A percentile compares a stretch with the other conserved stretches of the same genome.
Evolutionary conservation across 2,888 invertebrate genomes (phyloP).

Genomic region (Labia minor): DNA sequence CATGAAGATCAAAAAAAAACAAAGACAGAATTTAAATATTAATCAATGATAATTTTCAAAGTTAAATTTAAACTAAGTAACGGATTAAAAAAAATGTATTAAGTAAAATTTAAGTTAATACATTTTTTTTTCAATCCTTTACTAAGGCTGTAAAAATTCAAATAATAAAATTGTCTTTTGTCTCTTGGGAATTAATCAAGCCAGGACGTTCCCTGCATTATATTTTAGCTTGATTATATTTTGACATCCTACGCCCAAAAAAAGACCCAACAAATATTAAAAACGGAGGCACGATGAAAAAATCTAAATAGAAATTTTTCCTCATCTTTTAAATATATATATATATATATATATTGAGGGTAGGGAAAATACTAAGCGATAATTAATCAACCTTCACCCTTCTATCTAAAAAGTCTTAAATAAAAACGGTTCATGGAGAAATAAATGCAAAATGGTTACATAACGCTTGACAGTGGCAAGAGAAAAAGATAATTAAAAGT

Average conservation of each 20-base stretch:
- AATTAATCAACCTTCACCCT: background rate
- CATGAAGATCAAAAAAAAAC: too few species aligned
- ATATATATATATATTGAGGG: background rate
- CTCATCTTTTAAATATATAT: background rate
- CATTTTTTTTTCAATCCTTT: slow-evolving; percentile 13
- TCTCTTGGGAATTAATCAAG: slow-evolving; percentile 1
- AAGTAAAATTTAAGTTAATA: background rate
- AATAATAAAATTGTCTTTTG: slow-evolving; percentile 4
- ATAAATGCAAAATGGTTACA: slow-evolving; percentile 4
- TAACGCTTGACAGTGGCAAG: background rate
- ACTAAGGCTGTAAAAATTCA: background rate
- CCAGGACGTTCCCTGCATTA: background rate
- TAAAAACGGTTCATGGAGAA: background rate
- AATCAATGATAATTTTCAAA: too few species aligned
- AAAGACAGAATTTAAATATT: too few species aligned
- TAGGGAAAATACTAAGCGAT: background rate
- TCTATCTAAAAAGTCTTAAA: background rate
- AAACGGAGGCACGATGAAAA: background rate
- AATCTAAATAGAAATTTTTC: background rate
- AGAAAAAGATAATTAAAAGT: background rate
- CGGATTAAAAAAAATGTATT: too few species aligned
- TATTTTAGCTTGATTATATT: slow-evolving; percentile 13
- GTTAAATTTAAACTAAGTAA: too few species aligned
- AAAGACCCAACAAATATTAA: background rate
- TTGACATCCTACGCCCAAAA: background rate